These are phyloP conservation scores for Parapristionchus giblindavisi DNA, from an alignment of 2,888 invertebrate species.

Conservation along the genomic window DNA sequence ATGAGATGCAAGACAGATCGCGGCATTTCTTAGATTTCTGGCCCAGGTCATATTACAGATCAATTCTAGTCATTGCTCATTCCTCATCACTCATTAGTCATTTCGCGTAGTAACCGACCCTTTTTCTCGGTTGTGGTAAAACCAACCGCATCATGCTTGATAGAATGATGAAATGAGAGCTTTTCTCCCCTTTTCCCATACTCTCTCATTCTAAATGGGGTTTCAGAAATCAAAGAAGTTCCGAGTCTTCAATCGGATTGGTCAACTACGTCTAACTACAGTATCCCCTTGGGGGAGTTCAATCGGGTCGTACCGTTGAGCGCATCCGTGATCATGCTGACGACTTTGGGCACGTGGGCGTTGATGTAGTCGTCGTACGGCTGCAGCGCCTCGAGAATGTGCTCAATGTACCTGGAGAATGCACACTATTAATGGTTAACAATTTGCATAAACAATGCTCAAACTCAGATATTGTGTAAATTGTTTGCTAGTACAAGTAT, in stretches of 20 bases:
- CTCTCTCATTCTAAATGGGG: not conserved
- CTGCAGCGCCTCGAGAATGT: constrained; percentile 46
- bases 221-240: no score
- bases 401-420: constrained; percentile 48
- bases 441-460: not conserved
- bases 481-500: no score
- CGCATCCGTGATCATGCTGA: constrained; percentile 39
- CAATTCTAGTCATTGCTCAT: no score
- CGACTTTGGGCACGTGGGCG: constrained; percentile 44
- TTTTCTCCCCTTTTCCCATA: not conserved
- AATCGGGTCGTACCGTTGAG: constrained; percentile 43
- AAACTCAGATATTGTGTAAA: no score
- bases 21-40: no score
- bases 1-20: no score
- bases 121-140: not conserved
- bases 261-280: not conserved
- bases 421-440: not conserved
- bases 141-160: not conserved
- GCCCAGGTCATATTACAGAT: no score
- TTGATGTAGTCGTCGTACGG: constrained; percentile 44
- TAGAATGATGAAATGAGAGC: not conserved
- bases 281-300: not conserved
- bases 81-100: no score
- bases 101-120: no score
- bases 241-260: not conserved